Conservation (phyloP, 2,113 vertebrate genomes). For the Geococcyx californianus region DNA sequence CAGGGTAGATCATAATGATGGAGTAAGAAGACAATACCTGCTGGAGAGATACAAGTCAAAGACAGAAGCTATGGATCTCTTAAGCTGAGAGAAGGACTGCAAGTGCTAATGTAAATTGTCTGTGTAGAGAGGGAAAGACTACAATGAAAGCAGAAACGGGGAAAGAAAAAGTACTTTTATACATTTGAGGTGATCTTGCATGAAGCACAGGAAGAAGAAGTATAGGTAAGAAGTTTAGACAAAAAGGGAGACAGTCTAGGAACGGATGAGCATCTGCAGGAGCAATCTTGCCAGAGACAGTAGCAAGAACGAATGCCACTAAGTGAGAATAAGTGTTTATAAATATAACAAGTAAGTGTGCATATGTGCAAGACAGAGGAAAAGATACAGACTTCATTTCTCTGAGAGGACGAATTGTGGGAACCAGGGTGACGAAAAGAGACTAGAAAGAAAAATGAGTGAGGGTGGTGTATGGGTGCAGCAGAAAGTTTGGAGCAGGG, state of each 20-base stretch:
- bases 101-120: neutral
- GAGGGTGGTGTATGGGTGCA: neutral
- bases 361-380: neutral
- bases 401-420: neutral
- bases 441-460: neutral
- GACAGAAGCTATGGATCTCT: neutral
- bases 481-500: conserved; percentile 16
- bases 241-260: neutral
- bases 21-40: neutral
- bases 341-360: neutral
- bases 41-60: neutral
- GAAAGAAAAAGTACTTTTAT: neutral
- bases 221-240: neutral
- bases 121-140: neutral
- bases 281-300: neutral
- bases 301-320: neutral
- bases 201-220: neutral
- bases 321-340: neutral
- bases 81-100: neutral
- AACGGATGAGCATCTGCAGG: neutral
- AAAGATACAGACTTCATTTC: neutral
- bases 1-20: neutral
- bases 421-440: neutral
- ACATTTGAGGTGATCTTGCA: neutral
- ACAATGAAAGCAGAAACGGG: neutral